Evolutionary conservation across 2,888 invertebrate genomes (phyloP).

Genomic region (Eueremaeus valkanovi): DNA sequence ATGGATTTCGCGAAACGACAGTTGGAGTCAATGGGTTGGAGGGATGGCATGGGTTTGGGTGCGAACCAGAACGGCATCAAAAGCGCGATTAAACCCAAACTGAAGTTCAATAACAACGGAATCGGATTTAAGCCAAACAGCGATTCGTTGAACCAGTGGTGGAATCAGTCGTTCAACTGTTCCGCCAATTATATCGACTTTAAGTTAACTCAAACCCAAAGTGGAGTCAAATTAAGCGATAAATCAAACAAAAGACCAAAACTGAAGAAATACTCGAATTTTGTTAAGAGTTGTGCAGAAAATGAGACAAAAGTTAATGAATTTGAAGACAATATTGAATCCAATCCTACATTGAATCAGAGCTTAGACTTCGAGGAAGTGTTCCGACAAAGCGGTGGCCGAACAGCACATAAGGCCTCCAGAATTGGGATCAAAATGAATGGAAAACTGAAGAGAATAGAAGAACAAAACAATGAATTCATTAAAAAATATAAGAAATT

Average conservation of each 20-base stretch:
- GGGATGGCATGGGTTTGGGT: slow-evolving; percentile 42
- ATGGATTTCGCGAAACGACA: slow-evolving; percentile 41
- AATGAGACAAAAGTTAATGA: background rate
- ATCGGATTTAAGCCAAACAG: slow-evolving; percentile 34
- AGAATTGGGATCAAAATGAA: slow-evolving; percentile 39
- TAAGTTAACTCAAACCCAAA: slow-evolving; percentile 33
- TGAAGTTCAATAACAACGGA: slow-evolving; percentile 41
- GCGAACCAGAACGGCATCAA: slow-evolving; percentile 39
- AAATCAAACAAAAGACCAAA: background rate
- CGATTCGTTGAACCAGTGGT: slow-evolving; percentile 36
- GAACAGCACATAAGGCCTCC: slow-evolving; percentile 38
- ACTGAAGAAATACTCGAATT: slow-evolving; percentile 24
- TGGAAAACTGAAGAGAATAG: slow-evolving; percentile 39
- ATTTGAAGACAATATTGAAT: background rate
- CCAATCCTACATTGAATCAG: background rate
- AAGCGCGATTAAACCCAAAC: slow-evolving; percentile 40
- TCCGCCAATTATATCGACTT: slow-evolving; percentile 33
- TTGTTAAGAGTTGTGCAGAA: slow-evolving; percentile 20
- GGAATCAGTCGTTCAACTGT: slow-evolving; percentile 38
- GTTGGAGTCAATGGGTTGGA: slow-evolving; percentile 42
- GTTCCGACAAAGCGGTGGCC: slow-evolving; percentile 1
- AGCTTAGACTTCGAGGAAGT: slow-evolving; percentile 36
- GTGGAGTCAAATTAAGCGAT: slow-evolving; percentile 33
- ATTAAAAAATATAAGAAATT: slow-evolving; percentile 38
- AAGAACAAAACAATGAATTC: slow-evolving; percentile 40